These are phyloP conservation scores for Ibycter americanus DNA, from an alignment of 2,797 vertebrate species.

Conservation along the genomic window DNA sequence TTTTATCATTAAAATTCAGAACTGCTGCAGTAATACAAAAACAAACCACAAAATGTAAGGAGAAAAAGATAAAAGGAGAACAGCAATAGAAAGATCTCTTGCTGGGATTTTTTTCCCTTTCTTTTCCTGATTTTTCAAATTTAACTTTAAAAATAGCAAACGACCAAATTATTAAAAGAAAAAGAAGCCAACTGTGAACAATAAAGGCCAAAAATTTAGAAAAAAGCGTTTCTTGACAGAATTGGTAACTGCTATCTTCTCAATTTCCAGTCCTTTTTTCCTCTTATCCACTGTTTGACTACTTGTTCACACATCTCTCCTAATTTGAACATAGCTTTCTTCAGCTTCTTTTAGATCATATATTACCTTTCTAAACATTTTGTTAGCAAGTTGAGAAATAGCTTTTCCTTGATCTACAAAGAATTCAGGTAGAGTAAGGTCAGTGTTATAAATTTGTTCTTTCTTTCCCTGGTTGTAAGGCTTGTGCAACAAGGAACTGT, in stretches of 20 bases:
- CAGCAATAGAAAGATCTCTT: neutral
- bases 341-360: neutral
- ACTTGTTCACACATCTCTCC: neutral
- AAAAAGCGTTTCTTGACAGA: neutral
- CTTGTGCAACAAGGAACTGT: neutral
- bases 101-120: neutral
- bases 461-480: neutral
- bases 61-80: conserved; percentile 20
- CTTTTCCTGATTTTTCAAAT: neutral
- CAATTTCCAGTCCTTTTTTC: neutral
- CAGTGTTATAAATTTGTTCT: neutral
- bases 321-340: neutral
- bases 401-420: neutral
- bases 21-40: conserved; percentile 8
- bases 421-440: neutral
- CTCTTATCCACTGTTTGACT: neutral
- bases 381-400: neutral
- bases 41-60: conserved; percentile 4
- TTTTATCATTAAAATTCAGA: conserved; percentile 62
- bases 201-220: neutral
- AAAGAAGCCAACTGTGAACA: neutral
- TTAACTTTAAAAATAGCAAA: neutral
- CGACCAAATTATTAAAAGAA: neutral
- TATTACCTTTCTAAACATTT: neutral
- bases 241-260: neutral